Conservation (phyloP, 2,113 vertebrate species). For the Hystrix brachyura region DNA sequence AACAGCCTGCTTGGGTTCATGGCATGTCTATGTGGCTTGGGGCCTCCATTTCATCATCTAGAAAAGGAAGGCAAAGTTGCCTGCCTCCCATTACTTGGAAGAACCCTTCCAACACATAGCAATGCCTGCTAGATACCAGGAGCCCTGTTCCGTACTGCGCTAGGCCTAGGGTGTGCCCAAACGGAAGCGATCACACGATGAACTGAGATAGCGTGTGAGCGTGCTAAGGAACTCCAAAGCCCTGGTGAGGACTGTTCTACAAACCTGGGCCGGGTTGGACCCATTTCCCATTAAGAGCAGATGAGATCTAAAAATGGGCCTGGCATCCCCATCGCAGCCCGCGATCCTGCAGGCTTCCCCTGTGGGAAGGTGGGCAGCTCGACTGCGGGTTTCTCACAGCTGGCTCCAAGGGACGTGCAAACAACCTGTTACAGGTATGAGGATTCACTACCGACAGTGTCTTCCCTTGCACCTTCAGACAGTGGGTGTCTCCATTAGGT, state of each 20-base stretch:
- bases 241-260: constrained; percentile 15
- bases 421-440: constrained; percentile 42
- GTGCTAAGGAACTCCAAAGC: not conserved
- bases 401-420: constrained; percentile 4
- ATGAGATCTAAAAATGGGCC: constrained; percentile 67
- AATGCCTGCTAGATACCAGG: not conserved
- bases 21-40: not conserved
- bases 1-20: not conserved
- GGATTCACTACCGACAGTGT: not conserved
- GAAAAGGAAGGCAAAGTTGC: not conserved
- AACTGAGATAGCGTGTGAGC: not conserved
- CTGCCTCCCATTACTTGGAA: not conserved
- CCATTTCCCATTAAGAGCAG: constrained; percentile 60
- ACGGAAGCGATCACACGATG: not conserved
- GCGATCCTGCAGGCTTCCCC: not conserved
- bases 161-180: not conserved
- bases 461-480: not conserved
- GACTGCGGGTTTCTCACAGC: constrained; percentile 42
- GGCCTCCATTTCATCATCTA: not conserved
- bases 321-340: constrained; percentile 3
- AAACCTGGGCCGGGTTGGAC: constrained; percentile 49
- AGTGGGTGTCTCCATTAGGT: not conserved
- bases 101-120: not conserved
- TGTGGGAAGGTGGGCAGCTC: constrained; percentile 11
- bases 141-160: not conserved